phyloP scores from a whole-genome alignment of 1,140 invertebrate genomes.

The Sipha flava region DNA sequence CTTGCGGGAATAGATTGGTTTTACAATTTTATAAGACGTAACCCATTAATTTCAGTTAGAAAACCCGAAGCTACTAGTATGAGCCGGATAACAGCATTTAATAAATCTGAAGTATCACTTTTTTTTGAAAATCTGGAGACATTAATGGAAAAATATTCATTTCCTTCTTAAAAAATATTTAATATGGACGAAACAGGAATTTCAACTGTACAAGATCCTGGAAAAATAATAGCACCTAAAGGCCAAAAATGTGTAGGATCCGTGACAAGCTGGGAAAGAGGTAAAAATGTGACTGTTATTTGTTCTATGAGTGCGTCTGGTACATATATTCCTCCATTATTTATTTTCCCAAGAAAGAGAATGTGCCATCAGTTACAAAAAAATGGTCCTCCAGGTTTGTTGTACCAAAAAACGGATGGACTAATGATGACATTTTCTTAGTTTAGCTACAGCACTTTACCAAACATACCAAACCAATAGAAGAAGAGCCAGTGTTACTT shows the following conservation, averaged over 20 bases:
- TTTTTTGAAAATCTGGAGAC: slow-evolving; percentile 38
- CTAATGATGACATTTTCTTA: slow-evolving; percentile 38
- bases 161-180: too few species aligned
- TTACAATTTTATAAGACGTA: slow-evolving; percentile 40
- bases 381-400: slow-evolving; percentile 43
- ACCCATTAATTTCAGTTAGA: slow-evolving; percentile 37
- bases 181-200: slow-evolving; percentile 48
- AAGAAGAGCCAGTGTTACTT: slow-evolving; percentile 38
- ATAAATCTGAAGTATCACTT: slow-evolving; percentile 36
- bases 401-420: slow-evolving; percentile 42
- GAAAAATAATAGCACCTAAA: slow-evolving; percentile 44
- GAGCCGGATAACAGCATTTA: slow-evolving; percentile 30
- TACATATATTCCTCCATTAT: slow-evolving; percentile 44
- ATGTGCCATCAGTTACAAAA: slow-evolving; percentile 43
- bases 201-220: slow-evolving; percentile 45
- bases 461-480: slow-evolving; percentile 39
- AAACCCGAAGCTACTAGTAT: slow-evolving; percentile 34
- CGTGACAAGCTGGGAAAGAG: slow-evolving; percentile 45
- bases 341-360: slow-evolving; percentile 44
- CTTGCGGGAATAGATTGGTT: neutral
- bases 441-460: slow-evolving; percentile 42
- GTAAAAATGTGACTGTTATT: slow-evolving; percentile 44
- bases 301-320: slow-evolving; percentile 43
- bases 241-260: slow-evolving; percentile 45
- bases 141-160: neutral